Conservation (phyloP, 1,140 invertebrate species). For the Dreissena rostriformis region DNA sequence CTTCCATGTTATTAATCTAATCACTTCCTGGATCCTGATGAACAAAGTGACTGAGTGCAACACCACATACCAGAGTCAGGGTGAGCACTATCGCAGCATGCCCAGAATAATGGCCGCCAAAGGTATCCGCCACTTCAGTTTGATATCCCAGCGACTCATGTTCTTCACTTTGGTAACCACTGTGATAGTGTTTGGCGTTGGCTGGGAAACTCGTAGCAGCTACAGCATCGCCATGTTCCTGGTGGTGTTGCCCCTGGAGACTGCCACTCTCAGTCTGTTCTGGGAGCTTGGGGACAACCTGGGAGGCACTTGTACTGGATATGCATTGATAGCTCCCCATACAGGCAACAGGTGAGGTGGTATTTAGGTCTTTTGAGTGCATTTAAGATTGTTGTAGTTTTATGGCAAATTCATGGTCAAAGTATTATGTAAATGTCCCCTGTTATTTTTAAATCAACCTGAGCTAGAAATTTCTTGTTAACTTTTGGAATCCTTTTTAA, state of each 20-base stretch:
- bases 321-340: conserved; percentile 77
- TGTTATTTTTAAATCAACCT: too few relatives aligned
- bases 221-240: conserved; percentile 75
- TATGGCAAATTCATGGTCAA: too few relatives aligned
- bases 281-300: conserved; percentile 75
- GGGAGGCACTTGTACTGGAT: conserved; percentile 79
- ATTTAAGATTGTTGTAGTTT: too few relatives aligned
- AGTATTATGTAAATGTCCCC: too few relatives aligned
- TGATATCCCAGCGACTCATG: conserved; percentile 76
- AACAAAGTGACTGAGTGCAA: conserved; percentile 78
- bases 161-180: conserved; percentile 74
- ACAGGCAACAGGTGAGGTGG: conserved; percentile 53
- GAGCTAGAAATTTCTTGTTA: too few relatives aligned
- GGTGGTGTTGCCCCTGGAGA: conserved; percentile 75
- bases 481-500: too few relatives aligned
- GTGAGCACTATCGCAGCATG: conserved; percentile 71
- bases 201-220: conserved; percentile 75
- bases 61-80: conserved; percentile 64
- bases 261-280: conserved; percentile 75
- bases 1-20: conserved; percentile 74
- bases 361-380: not conserved
- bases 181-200: conserved; percentile 68
- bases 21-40: conserved; percentile 78
- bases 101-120: conserved; percentile 78
- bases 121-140: conserved; percentile 78